Conservation (phyloP, 2,888 invertebrate species). For the Colletes collaris region DNA sequence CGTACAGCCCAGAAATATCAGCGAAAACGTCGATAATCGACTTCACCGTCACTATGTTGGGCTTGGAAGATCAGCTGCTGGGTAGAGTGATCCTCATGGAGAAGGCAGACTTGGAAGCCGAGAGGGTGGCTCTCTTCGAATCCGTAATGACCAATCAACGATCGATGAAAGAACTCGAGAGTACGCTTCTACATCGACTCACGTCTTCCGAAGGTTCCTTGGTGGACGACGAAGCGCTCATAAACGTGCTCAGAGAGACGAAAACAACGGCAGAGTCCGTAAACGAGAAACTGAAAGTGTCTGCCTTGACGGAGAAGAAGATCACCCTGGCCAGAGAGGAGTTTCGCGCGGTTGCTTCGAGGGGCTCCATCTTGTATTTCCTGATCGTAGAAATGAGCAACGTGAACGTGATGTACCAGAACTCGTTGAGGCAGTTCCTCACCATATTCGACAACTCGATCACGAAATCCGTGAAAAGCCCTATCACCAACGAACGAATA, state of each 20-base stretch:
- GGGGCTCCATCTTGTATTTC: conserved; percentile 97
- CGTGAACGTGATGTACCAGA: conserved; percentile 98
- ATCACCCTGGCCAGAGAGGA: conserved; percentile 97
- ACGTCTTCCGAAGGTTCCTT: conserved; percentile 97
- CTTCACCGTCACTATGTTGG: conserved; percentile 98
- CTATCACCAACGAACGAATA: conserved; percentile 93
- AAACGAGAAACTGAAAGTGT: conserved; percentile 95
- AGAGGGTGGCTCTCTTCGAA: conserved; percentile 95
- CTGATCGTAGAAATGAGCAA: conserved; percentile 98
- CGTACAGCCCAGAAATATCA: conserved; percentile 98
- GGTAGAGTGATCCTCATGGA: conserved; percentile 98
- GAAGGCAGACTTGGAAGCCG: conserved; percentile 97
- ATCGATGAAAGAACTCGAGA: conserved; percentile 97
- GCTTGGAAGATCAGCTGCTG: conserved; percentile 96
- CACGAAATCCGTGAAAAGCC: conserved; percentile 93
- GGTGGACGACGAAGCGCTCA: conserved; percentile 97
- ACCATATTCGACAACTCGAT: conserved; percentile 97
- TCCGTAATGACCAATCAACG: conserved; percentile 98
- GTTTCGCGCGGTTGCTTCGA: conserved; percentile 96
- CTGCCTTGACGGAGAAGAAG: conserved; percentile 96
- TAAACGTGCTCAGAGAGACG: conserved; percentile 93
- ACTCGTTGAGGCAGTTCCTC: conserved; percentile 96
- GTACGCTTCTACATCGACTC: conserved; percentile 94
- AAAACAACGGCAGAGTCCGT: conserved; percentile 96
- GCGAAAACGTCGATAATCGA: conserved; percentile 98